Base-by-base conservation (phyloP, 2,797 vertebrate species). In the Distichodus sexfasciatus region DNA sequence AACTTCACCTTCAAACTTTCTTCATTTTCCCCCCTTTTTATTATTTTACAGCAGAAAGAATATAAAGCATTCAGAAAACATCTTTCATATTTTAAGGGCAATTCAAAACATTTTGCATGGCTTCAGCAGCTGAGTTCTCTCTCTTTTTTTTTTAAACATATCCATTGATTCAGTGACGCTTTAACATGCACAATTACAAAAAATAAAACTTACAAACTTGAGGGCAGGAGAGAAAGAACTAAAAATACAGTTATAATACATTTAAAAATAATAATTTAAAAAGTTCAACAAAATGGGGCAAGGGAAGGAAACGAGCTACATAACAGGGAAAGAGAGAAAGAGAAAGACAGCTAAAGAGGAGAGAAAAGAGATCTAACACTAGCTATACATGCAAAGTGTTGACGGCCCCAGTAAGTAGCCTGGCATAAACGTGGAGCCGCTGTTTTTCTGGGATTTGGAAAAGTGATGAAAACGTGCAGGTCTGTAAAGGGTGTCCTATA, bases 21-120 rank as follows among this genome's bases (percentile, higher is more conserved):
- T 94, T 94, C 83, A 89, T 90, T 91, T 91, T 91, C 87, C 71
- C 88, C n/a, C 88, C 81, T 91, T 92, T 92, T 96, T 97, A 98
- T 98, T 99, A 99, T 98, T 99, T 98, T 99, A 99, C 97, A 99
- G 97, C 97, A 98, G 96, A 98, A 98, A 98, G 96, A 98, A 99
- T 99, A 98, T 96, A 99, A 99, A 99, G 97, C 97, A 99, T 99
- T 98, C 97, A 99, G 97, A 99, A 99, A 99, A 99, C 97, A 98
- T 98, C 93, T 97, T 98, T 93, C 95, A 96, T 98, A 97, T 95
- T 99, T 98, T 98, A 96, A 98, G 97, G 96, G 96, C 96, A 98
- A 96, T 99, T 99, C 96, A 98, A 99, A 99, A 98, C 91, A 94
- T 97, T 98, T 99, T 98, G 96, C 95, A 98, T 99, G 96, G 94